Conservation (phyloP, 2,888 invertebrate species). For the Hedya salicella region DNA sequence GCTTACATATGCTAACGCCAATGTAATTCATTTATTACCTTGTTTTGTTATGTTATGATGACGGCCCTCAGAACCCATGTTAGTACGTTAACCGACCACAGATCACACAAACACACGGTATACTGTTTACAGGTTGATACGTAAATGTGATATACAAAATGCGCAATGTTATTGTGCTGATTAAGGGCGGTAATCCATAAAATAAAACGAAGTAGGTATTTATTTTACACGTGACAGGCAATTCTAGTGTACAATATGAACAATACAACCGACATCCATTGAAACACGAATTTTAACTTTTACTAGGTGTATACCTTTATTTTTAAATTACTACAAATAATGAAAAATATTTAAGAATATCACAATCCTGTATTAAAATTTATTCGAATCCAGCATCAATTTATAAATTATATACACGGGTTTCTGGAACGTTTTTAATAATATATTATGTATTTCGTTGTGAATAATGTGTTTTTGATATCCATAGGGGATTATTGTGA, state of each 20-base stretch:
- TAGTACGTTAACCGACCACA: neutral
- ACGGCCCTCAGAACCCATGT: neutral
- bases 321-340: no score
- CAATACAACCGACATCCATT: no score
- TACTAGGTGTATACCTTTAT: no score
- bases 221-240: no score
- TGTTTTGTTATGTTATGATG: slow-evolving; percentile 19
- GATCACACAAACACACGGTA: neutral
- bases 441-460: neutral
- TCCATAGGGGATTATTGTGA: slow-evolving; percentile 1
- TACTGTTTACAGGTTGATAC: no score
- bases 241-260: no score
- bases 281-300: no score
- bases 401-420: neutral
- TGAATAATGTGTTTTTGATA: slow-evolving; percentile 16
- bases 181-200: no score
- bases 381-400: neutral
- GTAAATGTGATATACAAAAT: no score
- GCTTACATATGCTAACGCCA: slow-evolving; percentile 19
- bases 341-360: neutral
- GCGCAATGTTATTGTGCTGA: no score
- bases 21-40: slow-evolving; percentile 23
- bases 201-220: no score
- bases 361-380: neutral
- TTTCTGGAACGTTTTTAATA: neutral